Evolutionary conservation across 2,113 vertebrate species (phyloP).

Genomic region (Thunnus thynnus): DNA sequence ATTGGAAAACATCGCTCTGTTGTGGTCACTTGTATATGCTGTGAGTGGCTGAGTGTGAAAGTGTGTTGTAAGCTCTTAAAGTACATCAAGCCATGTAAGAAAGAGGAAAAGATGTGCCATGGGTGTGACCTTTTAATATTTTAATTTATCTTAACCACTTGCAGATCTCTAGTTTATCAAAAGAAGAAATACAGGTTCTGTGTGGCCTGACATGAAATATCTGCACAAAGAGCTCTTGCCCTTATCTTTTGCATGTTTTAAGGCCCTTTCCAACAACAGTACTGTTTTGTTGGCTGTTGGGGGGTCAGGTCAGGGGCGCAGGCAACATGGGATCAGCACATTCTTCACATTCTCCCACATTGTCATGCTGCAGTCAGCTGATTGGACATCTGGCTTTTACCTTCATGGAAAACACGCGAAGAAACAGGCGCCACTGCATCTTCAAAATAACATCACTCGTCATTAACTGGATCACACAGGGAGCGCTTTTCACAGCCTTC

Average conservation of each 20-base stretch:
- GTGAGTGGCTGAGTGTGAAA: background rate
- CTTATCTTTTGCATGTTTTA: conserved; percentile 66
- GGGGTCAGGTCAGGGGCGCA: conserved; percentile 58
- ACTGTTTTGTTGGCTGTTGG: conserved; percentile 66
- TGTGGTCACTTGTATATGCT: conserved; percentile 9
- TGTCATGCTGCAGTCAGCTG: conserved; percentile 85
- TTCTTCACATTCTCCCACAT: conserved; percentile 79
- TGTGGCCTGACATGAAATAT: conserved; percentile 18
- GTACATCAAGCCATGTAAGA: background rate
- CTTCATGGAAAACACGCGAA: conserved; percentile 61
- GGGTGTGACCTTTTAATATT: background rate
- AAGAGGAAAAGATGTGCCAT: background rate
- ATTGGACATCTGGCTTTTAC: conserved; percentile 67
- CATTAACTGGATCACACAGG: conserved; percentile 4
- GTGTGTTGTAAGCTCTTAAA: background rate
- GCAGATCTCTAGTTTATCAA: background rate
- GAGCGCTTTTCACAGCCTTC: background rate
- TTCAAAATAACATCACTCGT: conserved; percentile 4
- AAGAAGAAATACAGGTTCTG: background rate
- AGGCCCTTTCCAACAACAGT: conserved; percentile 67
- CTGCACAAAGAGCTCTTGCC: conserved; percentile 42
- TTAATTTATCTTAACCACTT: background rate
- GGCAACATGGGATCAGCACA: conserved; percentile 80
- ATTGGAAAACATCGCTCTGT: background rate
- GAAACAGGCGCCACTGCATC: conserved; percentile 25